Conservation (phyloP, 2,888 invertebrate species). For the Diplazon laetatorius region DNA sequence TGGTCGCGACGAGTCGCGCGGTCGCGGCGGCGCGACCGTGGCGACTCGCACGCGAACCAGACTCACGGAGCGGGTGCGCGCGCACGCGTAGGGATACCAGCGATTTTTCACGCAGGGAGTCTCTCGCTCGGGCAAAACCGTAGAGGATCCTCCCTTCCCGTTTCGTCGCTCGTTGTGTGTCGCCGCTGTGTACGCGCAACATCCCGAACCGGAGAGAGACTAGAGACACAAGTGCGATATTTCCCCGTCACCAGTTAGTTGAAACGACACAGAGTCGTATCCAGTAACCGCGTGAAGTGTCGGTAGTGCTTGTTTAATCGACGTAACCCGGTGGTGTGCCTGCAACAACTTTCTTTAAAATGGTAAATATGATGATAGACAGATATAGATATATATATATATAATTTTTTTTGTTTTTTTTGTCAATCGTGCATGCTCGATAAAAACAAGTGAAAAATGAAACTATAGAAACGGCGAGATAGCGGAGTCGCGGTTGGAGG, state of each 20-base stretch:
- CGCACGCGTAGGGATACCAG: constrained; percentile 76
- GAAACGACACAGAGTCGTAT: constrained; percentile 70
- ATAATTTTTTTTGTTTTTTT: no score
- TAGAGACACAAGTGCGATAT: constrained; percentile 66
- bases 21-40: no score
- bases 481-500: neutral
- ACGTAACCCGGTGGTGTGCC: constrained; percentile 69
- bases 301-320: constrained; percentile 78
- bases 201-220: constrained; percentile 78
- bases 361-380: constrained; percentile 82
- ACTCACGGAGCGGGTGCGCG: constrained; percentile 59
- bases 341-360: constrained; percentile 75
- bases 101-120: constrained; percentile 66
- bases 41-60: constrained; percentile 56
- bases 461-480: neutral
- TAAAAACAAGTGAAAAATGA: no score
- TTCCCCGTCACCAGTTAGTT: constrained; percentile 79
- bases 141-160: constrained; percentile 81
- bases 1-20: no score
- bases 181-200: constrained; percentile 76
- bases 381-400: no score
- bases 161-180: constrained; percentile 66
- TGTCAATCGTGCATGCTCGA: no score
- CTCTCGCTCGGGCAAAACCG: constrained; percentile 62
- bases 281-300: constrained; percentile 78